Evolutionary conservation across 2,888 invertebrate genomes (phyloP).

Genomic region (Microplitis deprimator): DNA sequence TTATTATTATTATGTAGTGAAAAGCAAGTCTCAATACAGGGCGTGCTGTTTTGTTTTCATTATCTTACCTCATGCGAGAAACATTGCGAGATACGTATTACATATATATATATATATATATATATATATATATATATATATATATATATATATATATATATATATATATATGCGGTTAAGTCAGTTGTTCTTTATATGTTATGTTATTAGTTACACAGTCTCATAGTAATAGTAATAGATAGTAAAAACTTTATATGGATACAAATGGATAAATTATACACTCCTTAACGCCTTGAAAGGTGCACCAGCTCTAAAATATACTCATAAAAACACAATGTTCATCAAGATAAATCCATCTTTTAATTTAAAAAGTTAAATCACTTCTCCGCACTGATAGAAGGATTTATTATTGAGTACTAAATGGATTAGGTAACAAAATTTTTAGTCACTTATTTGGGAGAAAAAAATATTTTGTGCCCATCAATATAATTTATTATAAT

Average conservation of each 20-base stretch:
- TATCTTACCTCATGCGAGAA: constrained; percentile 18
- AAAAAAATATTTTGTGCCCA: too few relatives aligned
- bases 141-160: background rate
- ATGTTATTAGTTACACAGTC: constrained; percentile 3
- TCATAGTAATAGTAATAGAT: background rate
- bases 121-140: background rate
- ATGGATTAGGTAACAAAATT: too few relatives aligned
- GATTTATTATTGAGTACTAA: too few relatives aligned
- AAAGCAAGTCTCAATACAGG: background rate
- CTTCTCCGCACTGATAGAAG: too few relatives aligned
- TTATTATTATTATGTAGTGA: background rate
- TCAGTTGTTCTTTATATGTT: background rate
- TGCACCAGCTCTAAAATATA: constrained; percentile 7
- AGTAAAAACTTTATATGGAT: constrained; percentile 26
- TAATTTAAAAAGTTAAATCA: too few relatives aligned
- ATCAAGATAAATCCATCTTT: constrained; percentile 17
- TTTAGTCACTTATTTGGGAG: too few relatives aligned
- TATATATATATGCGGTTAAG: background rate
- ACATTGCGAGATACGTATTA: constrained; percentile 22
- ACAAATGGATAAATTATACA: constrained; percentile 23
- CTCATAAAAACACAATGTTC: constrained; percentile 30
- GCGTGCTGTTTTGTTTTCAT: background rate
- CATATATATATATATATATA: background rate
- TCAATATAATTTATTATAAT: too few relatives aligned
- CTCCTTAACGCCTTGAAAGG: constrained; percentile 42